Evolutionary conservation across 2,888 invertebrate species (phyloP).

Genomic region (Phyllotreta striolata): DNA sequence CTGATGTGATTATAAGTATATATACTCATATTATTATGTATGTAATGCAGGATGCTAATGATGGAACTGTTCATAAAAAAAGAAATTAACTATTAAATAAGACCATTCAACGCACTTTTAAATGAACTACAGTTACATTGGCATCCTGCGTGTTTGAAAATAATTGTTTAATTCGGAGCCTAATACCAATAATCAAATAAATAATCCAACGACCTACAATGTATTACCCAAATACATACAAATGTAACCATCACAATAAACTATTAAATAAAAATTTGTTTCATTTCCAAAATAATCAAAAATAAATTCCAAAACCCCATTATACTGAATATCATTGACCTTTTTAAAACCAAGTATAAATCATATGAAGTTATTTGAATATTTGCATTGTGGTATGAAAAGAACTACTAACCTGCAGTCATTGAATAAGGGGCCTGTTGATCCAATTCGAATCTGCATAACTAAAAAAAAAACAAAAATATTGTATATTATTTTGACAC

Average conservation of each 20-base stretch:
- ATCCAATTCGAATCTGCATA: too few relatives aligned
- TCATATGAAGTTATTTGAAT: too few relatives aligned
- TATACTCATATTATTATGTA: slow-evolving; percentile 18
- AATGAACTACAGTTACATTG: background rate
- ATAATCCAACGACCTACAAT: slow-evolving; percentile 15
- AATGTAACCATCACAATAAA: slow-evolving; percentile 25
- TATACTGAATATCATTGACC: too few relatives aligned
- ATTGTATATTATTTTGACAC: too few relatives aligned
- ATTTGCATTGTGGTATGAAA: too few relatives aligned
- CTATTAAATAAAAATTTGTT: slow-evolving; percentile 23
- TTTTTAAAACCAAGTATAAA: too few relatives aligned
- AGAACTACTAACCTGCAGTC: too few relatives aligned
- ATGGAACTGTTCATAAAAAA: background rate
- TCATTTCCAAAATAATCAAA: background rate
- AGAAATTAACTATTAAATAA: background rate
- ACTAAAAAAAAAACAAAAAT: too few relatives aligned
- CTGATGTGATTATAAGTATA: slow-evolving; percentile 23
- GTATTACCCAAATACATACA: slow-evolving; percentile 24
- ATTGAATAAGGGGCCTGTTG: too few relatives aligned
- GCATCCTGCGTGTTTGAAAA: slow-evolving; percentile 15
- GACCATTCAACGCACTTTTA: background rate
- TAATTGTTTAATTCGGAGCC: slow-evolving; percentile 18
- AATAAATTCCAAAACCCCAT: too few relatives aligned
- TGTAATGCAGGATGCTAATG: slow-evolving; percentile 12
- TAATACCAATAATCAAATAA: slow-evolving; percentile 22